Conservation (phyloP, 2,797 vertebrate genomes). For the Anguilla obscura region DNA sequence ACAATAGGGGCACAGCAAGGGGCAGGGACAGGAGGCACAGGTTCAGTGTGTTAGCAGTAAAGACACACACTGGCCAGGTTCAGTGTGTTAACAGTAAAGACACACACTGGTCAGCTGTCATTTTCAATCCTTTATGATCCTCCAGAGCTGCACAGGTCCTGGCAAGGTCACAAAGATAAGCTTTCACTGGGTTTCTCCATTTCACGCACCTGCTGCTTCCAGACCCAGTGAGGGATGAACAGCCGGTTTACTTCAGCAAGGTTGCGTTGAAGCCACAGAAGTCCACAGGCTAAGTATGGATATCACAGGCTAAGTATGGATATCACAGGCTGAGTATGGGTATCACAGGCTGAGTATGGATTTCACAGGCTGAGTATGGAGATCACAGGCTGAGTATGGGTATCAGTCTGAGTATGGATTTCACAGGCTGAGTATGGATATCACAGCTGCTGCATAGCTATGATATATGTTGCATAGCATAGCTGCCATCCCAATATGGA, state of each 20-base stretch:
- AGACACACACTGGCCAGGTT: neutral
- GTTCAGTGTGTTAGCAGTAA: neutral
- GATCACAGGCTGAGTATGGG: too few species aligned
- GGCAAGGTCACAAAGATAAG: constrained; percentile 23
- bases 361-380: too few species aligned
- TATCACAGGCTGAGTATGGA: too few species aligned
- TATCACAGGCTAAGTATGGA: too few species aligned
- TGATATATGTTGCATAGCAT: too few species aligned
- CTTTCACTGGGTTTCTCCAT: constrained; percentile 10
- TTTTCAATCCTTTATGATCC: neutral
- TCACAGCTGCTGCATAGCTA: too few species aligned
- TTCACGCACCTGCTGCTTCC: constrained; percentile 7
- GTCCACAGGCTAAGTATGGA: neutral
- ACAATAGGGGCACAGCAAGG: neutral
- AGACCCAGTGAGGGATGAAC: constrained; percentile 26
- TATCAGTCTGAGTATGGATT: too few species aligned
- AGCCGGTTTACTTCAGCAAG: neutral
- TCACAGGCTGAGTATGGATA: too few species aligned
- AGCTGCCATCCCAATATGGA: neutral
- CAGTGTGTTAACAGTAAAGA: neutral
- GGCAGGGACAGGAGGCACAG: neutral
- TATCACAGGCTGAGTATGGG: too few species aligned
- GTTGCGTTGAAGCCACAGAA: neutral
- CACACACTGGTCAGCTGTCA: neutral
- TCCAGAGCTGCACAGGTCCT: neutral